Base-by-base conservation (phyloP, 2,113 vertebrate species). In the Takifugu flavidus region DNA sequence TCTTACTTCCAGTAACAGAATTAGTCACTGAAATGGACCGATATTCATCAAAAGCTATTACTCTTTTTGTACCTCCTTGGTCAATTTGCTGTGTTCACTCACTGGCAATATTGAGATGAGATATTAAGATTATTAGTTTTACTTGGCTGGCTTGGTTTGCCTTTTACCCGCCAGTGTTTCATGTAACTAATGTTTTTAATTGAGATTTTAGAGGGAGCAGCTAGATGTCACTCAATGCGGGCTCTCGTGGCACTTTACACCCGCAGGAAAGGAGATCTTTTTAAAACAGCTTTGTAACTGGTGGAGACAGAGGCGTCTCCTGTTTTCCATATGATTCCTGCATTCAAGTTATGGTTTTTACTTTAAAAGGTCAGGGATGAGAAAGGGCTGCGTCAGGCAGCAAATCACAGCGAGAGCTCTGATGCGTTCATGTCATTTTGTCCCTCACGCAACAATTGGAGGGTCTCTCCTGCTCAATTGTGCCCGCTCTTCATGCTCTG, bases 331-430 rank as follows among this genome's bases (percentile, higher is more conserved):
- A 39, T 65, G 43, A 20, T 46, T 39, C 49, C 11, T 39, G 26
- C 5, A 59, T 45, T 60, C 62, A 70, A 52, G 47, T 39, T 67
- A 61, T 39, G 10, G 53, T 61, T 76, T 77, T 63, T 53, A 53
- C 65, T 74, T 77, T 12, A 44, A 15, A 45, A 15, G 44, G 11
- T 13, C 44, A 11, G 44, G 4, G 72, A 72, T 29, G 59, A 75
- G 69, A 29, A 66, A 59, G 70, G 66, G 49, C 46, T 51, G 57
- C 51, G 60, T 71, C 60, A 58, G 25, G 5, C 12, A 13, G 49
- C 82, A 75, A 86, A 83, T 87, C 74, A 53, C 61, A 75, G 53
- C 42, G 53, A 42, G 11, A 39, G 28, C 83, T 85, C 81, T 84
- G 68, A 79, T 60, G 13, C 71, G 63, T 77, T 66, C 57, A 78